A percentile compares a stretch with the other conserved stretches of the same genome.
phyloP scores from a whole-genome alignment of 2,113 vertebrate species.

The Tapirus terrestris region DNA sequence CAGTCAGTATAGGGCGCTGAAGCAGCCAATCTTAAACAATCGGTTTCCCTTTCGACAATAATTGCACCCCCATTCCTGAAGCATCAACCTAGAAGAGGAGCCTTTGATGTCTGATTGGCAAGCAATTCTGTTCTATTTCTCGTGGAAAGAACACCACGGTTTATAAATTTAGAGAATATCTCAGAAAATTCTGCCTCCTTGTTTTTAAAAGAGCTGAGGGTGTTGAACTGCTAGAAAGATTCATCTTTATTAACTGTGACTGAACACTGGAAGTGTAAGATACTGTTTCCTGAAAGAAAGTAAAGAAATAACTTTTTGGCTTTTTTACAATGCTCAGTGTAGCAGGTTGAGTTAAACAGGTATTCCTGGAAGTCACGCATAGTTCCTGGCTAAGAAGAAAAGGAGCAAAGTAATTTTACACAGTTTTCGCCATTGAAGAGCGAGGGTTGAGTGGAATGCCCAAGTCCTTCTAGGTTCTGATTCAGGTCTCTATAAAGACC shows the following conservation, averaged over 20 bases:
- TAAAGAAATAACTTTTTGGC: conserved; percentile 70
- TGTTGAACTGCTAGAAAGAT: conserved; percentile 72
- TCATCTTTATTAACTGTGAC: conserved; percentile 82
- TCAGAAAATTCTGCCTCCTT: conserved; percentile 70
- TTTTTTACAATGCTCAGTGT: conserved; percentile 69
- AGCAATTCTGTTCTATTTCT: conserved; percentile 49
- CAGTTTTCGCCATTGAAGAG: neutral
- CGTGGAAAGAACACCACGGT: conserved; percentile 58
- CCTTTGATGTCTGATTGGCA: conserved; percentile 22
- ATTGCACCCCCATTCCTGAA: conserved; percentile 63
- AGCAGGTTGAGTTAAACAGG: conserved; percentile 8
- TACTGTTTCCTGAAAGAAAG: conserved; percentile 68
- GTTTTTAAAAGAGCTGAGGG: conserved; percentile 77
- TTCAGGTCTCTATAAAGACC: neutral
- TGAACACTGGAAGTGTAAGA: conserved; percentile 69
- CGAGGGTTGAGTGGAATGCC: neutral
- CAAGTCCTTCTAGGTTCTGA: neutral
- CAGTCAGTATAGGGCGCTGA: conserved; percentile 76
- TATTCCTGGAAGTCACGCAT: neutral
- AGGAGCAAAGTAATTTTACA: neutral
- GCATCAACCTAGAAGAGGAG: neutral
- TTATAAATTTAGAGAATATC: conserved; percentile 73
- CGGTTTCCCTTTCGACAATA: conserved; percentile 71
- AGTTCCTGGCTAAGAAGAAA: neutral
- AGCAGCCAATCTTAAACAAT: conserved; percentile 80